Conservation (phyloP, 2,113 vertebrate species). For the Proteles cristata region DNA sequence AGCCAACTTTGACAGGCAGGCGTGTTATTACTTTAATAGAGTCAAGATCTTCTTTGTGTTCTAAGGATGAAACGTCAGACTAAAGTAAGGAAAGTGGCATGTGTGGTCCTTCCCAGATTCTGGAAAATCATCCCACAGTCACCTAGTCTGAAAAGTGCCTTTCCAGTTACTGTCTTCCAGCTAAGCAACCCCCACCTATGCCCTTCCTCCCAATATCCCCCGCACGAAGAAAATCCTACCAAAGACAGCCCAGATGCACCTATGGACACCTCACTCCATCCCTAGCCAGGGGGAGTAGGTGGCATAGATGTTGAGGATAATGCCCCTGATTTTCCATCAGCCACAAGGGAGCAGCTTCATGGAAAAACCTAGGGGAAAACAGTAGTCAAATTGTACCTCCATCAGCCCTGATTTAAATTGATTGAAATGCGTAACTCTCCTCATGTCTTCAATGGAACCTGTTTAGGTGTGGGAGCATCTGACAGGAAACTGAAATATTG, state of each 20-base stretch:
- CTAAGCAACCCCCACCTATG: background rate
- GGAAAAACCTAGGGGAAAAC: background rate
- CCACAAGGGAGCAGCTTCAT: background rate
- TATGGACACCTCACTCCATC: accelerated
- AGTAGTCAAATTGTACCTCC: background rate
- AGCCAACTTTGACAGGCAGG: background rate
- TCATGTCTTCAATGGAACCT: background rate
- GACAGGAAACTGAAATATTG: slow-evolving; percentile 61
- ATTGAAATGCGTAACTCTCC: slow-evolving; percentile 38
- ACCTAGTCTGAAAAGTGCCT: background rate
- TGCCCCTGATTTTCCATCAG: background rate
- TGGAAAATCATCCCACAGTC: background rate
- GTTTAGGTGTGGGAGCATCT: background rate
- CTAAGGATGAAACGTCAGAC: background rate
- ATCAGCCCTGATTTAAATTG: slow-evolving; percentile 24
- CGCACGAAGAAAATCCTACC: background rate
- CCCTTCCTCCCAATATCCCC: background rate
- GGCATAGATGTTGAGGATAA: background rate
- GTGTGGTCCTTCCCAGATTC: background rate
- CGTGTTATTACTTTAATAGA: background rate
- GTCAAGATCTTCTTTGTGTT: background rate
- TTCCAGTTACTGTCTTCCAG: background rate
- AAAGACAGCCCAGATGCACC: background rate
- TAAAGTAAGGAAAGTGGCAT: background rate
- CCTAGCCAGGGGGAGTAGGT: background rate